Evolutionary conservation across 2,113 vertebrate genomes (phyloP).

Genomic region (Piaya cayana): DNA sequence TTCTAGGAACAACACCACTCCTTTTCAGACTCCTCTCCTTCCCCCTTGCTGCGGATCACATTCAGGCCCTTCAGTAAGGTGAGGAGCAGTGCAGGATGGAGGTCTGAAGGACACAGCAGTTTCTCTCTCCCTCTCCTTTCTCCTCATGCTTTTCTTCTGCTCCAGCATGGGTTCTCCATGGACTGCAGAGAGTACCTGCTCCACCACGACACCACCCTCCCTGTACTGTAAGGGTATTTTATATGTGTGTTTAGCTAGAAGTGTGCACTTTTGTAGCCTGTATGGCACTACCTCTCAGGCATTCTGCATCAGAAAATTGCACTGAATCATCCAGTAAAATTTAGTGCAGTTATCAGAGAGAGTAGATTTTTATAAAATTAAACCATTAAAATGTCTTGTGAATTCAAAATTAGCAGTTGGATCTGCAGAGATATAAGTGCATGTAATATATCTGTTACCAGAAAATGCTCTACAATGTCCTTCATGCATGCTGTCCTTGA

Average conservation of each 20-base stretch:
- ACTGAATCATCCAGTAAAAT: neutral
- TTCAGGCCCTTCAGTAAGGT: neutral
- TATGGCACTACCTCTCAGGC: neutral
- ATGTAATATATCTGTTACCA: neutral
- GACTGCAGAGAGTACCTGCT: neutral
- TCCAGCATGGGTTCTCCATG: neutral
- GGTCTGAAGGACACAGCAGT: accelerated
- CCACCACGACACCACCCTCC: neutral
- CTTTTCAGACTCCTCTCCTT: neutral
- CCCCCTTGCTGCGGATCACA: neutral
- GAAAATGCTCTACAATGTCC: neutral
- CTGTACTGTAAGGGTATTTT: neutral
- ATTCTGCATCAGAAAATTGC: neutral
- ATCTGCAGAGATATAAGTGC: neutral
- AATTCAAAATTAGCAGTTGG: neutral
- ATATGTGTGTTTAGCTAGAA: neutral
- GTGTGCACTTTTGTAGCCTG: neutral
- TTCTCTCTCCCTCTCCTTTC: neutral
- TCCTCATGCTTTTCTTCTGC: neutral
- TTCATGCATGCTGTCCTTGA: neutral
- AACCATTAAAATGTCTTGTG: neutral
- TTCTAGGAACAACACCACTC: neutral
- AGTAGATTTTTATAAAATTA: neutral
- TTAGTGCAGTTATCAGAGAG: neutral
- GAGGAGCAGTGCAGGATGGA: neutral